Evolutionary conservation across 2,888 invertebrate genomes (phyloP).

Genomic region (Aleiodes testaceus): DNA sequence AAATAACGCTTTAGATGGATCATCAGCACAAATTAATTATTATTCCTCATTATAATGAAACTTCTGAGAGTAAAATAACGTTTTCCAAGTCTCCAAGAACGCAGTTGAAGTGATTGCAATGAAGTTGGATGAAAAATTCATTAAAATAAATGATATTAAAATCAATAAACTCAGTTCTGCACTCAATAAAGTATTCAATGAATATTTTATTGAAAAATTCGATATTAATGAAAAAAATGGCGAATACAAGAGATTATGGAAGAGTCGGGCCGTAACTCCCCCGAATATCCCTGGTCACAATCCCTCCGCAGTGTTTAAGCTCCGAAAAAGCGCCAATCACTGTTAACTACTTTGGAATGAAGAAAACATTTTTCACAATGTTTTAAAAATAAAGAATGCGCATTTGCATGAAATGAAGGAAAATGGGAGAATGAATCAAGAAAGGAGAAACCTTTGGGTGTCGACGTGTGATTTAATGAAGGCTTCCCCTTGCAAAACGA

Average conservation of each 20-base stretch:
- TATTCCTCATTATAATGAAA: background rate
- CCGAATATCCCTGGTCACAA: constrained; percentile 49
- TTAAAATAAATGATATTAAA: background rate
- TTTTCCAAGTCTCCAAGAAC: constrained; percentile 8
- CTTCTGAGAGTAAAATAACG: background rate
- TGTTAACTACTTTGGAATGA: constrained; percentile 15
- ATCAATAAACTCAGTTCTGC: constrained; percentile 4
- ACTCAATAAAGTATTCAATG: background rate
- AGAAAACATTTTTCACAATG: background rate
- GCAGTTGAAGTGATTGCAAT: constrained; percentile 15
- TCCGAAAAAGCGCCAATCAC: constrained; percentile 37
- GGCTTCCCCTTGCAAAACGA: constrained; percentile 20
- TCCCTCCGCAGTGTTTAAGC: constrained; percentile 47
- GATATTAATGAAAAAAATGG: background rate
- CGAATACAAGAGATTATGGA: too few species aligned
- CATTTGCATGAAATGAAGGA: background rate
- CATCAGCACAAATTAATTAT: constrained; percentile 35
- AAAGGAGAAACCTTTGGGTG: background rate
- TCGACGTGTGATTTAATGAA: constrained; percentile 24
- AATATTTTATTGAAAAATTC: background rate
- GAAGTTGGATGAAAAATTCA: too few species aligned
- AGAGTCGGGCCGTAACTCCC: constrained; percentile 38
- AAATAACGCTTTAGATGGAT: constrained; percentile 30
- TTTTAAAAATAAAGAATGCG: background rate
- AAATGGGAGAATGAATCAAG: constrained; percentile 11